Percentiles rank a stretch among this genome's conserved stretches.
phyloP scores from a whole-genome alignment of 2,797 vertebrate species.

The Pseudomugil gertrudae region DNA sequence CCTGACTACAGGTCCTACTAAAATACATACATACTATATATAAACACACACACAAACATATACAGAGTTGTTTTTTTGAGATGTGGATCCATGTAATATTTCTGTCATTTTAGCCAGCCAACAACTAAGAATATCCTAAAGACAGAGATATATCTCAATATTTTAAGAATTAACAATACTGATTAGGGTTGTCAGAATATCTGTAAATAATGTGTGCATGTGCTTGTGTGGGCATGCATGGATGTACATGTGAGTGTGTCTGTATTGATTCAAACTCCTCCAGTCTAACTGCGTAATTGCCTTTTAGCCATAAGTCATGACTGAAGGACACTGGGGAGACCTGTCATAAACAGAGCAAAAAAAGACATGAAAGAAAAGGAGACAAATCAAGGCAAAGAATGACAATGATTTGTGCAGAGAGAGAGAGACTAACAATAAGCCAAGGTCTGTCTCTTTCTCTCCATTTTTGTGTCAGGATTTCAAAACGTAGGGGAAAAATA shows the following conservation, averaged over 20 bases:
- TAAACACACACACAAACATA: too few relatives aligned
- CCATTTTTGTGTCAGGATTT: constrained; percentile 35
- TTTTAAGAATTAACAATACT: too few relatives aligned
- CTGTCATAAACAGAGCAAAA: constrained; percentile 53
- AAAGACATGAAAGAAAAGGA: constrained; percentile 22
- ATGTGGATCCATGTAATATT: constrained; percentile 4
- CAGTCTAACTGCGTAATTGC: constrained; percentile 65
- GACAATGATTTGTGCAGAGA: constrained; percentile 24
- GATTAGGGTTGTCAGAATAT: too few relatives aligned
- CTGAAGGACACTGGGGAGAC: constrained; percentile 66
- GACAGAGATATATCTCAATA: too few relatives aligned
- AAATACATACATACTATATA: too few relatives aligned
- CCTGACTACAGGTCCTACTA: too few relatives aligned
- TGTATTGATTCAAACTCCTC: constrained; percentile 57
- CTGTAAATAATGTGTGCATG: constrained; percentile 24
- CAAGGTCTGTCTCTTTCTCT: constrained; percentile 43
- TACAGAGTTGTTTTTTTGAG: too few relatives aligned
- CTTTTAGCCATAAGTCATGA: constrained; percentile 75
- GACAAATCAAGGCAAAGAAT: constrained; percentile 15
- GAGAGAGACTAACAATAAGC: constrained; percentile 38
- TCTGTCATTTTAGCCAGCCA: constrained; percentile 22
- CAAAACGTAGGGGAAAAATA: constrained; percentile 6
- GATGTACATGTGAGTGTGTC: background rate
- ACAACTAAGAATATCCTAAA: constrained; percentile 32
- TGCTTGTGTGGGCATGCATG: background rate